phyloP scores from a whole-genome alignment of 2,113 vertebrate genomes.

The Eubucco bourcierii region DNA sequence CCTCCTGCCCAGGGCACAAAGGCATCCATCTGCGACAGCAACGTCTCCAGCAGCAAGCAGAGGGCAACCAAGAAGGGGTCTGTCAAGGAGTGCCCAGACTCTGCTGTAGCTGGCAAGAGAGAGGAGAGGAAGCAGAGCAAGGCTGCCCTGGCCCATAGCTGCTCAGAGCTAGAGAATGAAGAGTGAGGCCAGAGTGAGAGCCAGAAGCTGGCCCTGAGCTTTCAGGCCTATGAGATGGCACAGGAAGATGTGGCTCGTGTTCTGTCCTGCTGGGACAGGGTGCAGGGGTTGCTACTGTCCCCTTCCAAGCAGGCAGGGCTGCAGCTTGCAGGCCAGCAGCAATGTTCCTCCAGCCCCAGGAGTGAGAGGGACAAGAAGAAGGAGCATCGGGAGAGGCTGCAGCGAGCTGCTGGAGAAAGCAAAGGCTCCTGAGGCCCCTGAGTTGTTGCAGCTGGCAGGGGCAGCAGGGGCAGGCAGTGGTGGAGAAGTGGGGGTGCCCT shows the following conservation, averaged over 20 bases:
- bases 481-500: conserved; percentile 64
- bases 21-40: background rate
- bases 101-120: conserved; percentile 47
- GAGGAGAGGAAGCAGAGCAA: conserved; percentile 56
- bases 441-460: background rate
- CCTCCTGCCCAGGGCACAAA: conserved; percentile 3
- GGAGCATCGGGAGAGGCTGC: conserved; percentile 54
- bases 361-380: conserved; percentile 72
- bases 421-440: conserved; percentile 20
- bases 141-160: background rate
- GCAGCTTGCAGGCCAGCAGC: background rate
- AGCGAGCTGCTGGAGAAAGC: conserved; percentile 68
- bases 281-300: conserved; percentile 58
- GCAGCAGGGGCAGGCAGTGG: conserved; percentile 3
- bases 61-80: conserved; percentile 44
- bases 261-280: conserved; percentile 84
- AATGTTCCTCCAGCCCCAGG: no score
- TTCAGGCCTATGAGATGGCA: conserved; percentile 76
- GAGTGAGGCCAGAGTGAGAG: conserved; percentile 18
- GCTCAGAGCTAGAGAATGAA: conserved; percentile 13
- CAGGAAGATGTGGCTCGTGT: conserved; percentile 70
- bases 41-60: background rate
- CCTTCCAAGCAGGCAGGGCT: conserved; percentile 42
- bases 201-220: conserved; percentile 72
- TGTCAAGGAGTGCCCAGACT: conserved; percentile 39